phyloP scores from a whole-genome alignment of 1,140 invertebrate species.

The Hycleus cichorii region DNA sequence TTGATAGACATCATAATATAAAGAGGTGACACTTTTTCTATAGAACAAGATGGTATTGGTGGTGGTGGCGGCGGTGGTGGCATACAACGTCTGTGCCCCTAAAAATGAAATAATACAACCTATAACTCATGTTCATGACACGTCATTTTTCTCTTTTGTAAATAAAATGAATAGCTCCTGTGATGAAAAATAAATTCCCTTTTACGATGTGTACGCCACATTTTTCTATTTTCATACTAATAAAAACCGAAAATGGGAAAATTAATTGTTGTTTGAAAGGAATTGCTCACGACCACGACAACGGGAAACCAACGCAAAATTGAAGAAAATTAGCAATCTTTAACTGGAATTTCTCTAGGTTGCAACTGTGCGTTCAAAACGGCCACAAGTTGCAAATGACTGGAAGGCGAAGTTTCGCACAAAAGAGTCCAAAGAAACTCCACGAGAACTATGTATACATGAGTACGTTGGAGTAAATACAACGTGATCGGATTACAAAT shows the following conservation, averaged over 20 bases:
- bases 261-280: background rate
- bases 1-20: no score
- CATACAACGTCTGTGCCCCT: slow-evolving; percentile 2
- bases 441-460: no score
- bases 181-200: slow-evolving; percentile 18
- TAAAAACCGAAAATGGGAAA: background rate
- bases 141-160: slow-evolving; percentile 19
- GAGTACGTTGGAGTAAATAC: no score
- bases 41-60: no score
- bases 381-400: no score
- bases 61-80: background rate
- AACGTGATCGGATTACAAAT: no score
- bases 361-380: no score
- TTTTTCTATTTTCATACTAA: background rate
- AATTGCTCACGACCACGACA: background rate
- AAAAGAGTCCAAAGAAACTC: no score
- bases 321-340: no score
- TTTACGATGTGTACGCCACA: background rate
- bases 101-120: slow-evolving; percentile 19
- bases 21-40: no score
- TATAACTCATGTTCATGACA: slow-evolving; percentile 19
- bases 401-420: no score
- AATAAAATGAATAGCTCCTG: slow-evolving; percentile 16
- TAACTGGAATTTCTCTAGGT: no score
- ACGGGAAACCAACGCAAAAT: background rate